A percentile compares a stretch with the other conserved stretches of the same genome.
phyloP scores from a whole-genome alignment of 2,797 vertebrate genomes.

The Brotula barbata region DNA sequence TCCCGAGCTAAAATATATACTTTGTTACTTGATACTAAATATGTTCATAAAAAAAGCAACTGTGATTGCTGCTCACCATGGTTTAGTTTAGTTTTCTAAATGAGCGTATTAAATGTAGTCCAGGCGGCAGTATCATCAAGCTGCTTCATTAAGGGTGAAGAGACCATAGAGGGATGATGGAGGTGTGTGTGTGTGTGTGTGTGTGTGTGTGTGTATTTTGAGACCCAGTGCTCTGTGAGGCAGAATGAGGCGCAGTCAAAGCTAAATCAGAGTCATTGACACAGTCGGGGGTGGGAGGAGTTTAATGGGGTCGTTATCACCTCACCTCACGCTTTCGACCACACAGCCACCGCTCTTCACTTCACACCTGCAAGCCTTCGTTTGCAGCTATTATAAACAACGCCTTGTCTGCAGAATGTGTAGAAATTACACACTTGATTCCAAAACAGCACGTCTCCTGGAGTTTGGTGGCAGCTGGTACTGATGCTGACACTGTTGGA shows the following conservation, averaged over 20 bases:
- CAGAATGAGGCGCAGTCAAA: conserved; percentile 33
- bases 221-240: not conserved
- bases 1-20: no score
- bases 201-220: not conserved
- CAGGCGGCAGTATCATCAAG: conserved; percentile 54
- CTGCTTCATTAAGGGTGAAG: conserved; percentile 57
- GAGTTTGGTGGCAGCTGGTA: no score
- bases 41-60: no score
- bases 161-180: conserved; percentile 47
- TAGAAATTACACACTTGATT: conserved; percentile 10
- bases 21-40: no score
- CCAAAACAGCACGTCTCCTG: no score
- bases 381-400: conserved; percentile 15
- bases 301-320: conserved; percentile 44
- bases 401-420: conserved; percentile 5
- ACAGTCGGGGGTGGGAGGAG: conserved; percentile 19
- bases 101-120: conserved; percentile 62
- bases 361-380: not conserved
- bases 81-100: conserved; percentile 60
- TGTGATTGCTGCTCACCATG: conserved; percentile 33
- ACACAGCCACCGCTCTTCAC: not conserved
- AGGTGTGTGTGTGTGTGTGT: conserved; percentile 16
- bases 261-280: conserved; percentile 39
- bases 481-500: no score
- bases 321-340: not conserved